Conservation (phyloP, 1,140 invertebrate genomes). For the Drosophila littoralis region DNA sequence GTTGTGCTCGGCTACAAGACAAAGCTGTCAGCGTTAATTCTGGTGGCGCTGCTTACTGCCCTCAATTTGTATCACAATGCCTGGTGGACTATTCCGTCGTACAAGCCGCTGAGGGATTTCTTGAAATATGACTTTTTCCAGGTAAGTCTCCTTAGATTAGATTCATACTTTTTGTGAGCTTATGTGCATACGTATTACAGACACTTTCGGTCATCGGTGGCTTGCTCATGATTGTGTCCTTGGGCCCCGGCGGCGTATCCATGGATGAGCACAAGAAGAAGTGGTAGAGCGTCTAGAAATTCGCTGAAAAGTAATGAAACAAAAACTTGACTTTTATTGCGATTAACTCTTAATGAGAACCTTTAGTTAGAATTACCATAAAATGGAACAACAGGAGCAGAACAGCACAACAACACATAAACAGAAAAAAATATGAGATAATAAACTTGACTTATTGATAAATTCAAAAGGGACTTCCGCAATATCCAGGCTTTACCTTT, state of each 20-base stretch:
- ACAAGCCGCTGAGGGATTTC: slow-evolving; percentile 98
- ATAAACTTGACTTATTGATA: slow-evolving; percentile 69
- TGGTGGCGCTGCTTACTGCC: slow-evolving; percentile 94
- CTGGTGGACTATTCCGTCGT: slow-evolving; percentile 98
- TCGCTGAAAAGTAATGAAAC: slow-evolving; percentile 35
- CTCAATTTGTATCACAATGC: slow-evolving; percentile 99
- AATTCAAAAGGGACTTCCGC: slow-evolving; percentile 67
- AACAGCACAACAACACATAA: slow-evolving; percentile 45
- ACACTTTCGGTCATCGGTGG: slow-evolving; percentile 99
- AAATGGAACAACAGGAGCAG: slow-evolving; percentile 78
- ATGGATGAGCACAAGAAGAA: slow-evolving; percentile 99
- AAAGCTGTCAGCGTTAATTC: slow-evolving; percentile 97
- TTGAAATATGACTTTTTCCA: slow-evolving; percentile 99
- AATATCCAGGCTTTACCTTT: slow-evolving; percentile 61
- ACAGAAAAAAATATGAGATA: slow-evolving; percentile 22
- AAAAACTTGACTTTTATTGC: slow-evolving; percentile 59
- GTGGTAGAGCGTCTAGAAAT: slow-evolving; percentile 89
- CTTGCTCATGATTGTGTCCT: slow-evolving; percentile 98
- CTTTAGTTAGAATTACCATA: slow-evolving; percentile 79
- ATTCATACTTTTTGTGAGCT: no score
- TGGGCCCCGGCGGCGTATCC: slow-evolving; percentile 98
- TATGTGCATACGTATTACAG: slow-evolving; percentile 86
- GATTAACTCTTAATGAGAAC: slow-evolving; percentile 71
- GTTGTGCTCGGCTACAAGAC: slow-evolving; percentile 99
- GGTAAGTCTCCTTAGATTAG: slow-evolving; percentile 85